Conservation (phyloP, 2,797 vertebrate genomes). For the Argentina silus region DNA sequence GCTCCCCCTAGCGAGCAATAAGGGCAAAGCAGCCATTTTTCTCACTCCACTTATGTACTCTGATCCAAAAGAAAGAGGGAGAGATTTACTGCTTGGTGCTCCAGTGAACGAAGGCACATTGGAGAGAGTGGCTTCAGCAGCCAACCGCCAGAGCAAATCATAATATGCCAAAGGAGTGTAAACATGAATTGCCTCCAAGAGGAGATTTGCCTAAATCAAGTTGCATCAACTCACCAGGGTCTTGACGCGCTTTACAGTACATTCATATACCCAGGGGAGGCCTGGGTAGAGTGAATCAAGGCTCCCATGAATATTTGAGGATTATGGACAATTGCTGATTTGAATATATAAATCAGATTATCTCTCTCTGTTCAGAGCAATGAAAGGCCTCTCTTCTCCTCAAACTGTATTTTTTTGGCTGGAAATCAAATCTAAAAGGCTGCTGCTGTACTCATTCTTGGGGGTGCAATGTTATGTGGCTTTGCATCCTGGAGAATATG, state of each 20-base stretch:
- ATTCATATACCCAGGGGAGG: slow-evolving; percentile 33
- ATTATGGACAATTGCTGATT: slow-evolving; percentile 57
- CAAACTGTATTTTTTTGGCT: not conserved
- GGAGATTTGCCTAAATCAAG: slow-evolving; percentile 65
- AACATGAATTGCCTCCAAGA: slow-evolving; percentile 57
- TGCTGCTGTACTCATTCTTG: not conserved
- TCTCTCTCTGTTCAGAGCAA: slow-evolving; percentile 3
- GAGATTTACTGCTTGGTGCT: slow-evolving; percentile 18
- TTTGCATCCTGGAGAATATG: not conserved
- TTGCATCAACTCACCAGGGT: slow-evolving; percentile 48
- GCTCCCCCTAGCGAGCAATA: slow-evolving; percentile 59
- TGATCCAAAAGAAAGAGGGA: slow-evolving; percentile 1
- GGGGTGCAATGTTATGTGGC: not conserved
- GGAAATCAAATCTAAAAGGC: not conserved
- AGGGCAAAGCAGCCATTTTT: slow-evolving; percentile 24
- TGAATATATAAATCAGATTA: slow-evolving; percentile 51
- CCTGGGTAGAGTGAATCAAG: slow-evolving; percentile 23
- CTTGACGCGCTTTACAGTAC: slow-evolving; percentile 49
- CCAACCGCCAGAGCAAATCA: slow-evolving; percentile 51
- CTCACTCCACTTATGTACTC: not conserved
- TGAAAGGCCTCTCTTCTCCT: not conserved
- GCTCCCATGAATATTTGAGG: slow-evolving; percentile 52
- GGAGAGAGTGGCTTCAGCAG: slow-evolving; percentile 26
- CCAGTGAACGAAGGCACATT: slow-evolving; percentile 35
- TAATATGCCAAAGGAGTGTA: slow-evolving; percentile 54